Evolutionary conservation across 2,113 vertebrate species (phyloP).

Genomic region (Empidonax traillii): DNA sequence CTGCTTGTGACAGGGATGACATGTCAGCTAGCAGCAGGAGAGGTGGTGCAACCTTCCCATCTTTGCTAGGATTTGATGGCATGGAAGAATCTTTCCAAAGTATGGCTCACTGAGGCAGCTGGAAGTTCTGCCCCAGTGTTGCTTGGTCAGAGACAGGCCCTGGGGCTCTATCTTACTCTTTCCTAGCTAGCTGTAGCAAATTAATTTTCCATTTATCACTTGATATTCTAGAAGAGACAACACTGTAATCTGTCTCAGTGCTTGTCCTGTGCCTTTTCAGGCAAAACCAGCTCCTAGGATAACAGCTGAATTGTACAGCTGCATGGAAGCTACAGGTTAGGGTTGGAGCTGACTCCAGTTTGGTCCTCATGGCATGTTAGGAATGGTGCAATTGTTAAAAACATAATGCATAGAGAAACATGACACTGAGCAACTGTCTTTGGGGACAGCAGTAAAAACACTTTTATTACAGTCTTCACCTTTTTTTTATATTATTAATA

Average conservation of each 20-base stretch:
- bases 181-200: neutral
- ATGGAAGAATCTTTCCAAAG: neutral
- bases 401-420: neutral
- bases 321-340: neutral
- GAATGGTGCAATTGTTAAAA: neutral
- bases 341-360: neutral
- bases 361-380: neutral
- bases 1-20: neutral
- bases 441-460: neutral
- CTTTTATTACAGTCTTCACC: neutral
- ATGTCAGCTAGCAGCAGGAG: neutral
- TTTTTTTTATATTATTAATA: neutral
- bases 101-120: neutral
- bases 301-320: neutral
- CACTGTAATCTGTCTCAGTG: neutral
- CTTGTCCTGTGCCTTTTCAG: neutral
- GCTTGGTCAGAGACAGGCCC: neutral
- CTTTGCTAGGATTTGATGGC: neutral
- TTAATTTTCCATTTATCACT: neutral
- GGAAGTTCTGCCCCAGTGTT: neutral
- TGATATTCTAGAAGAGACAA: neutral
- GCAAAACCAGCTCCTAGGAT: neutral
- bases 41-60: neutral
- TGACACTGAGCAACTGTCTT: neutral
- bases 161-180: neutral